Conservation (phyloP, 2,888 invertebrate genomes). For the Amphipyra tragopoginis region DNA sequence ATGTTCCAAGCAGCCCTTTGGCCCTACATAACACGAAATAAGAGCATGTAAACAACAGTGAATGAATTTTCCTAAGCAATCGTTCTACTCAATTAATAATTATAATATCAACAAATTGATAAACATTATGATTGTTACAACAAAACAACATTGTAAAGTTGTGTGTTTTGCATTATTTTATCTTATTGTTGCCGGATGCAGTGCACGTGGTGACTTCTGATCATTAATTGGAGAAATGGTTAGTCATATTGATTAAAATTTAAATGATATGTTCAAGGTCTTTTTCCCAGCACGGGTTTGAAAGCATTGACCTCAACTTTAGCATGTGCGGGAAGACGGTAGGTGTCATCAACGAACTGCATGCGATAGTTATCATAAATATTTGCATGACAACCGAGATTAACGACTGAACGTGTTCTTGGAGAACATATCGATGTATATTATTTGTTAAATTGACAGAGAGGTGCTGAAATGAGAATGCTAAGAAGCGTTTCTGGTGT, state of each 20-base stretch:
- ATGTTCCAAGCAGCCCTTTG: conserved; percentile 1
- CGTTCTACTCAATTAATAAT: conserved; percentile 35
- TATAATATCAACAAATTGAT: conserved; percentile 37
- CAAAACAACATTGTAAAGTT: conserved; percentile 40
- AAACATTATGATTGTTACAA: conserved; percentile 25
- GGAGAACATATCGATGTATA: too few species aligned
- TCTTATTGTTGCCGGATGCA: conserved; percentile 42
- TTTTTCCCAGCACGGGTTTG: conserved; percentile 14
- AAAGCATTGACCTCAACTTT: conserved; percentile 9
- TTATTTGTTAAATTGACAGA: too few species aligned
- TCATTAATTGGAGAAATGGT: conserved; percentile 37
- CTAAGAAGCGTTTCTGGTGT: too few species aligned
- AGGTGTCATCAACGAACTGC: too few species aligned
- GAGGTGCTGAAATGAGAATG: too few species aligned
- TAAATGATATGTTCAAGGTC: conserved; percentile 10
- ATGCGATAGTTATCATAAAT: too few species aligned
- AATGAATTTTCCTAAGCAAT: conserved; percentile 21
- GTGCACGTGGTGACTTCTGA: conserved; percentile 38
- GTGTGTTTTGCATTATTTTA: conserved; percentile 42
- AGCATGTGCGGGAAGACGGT: too few species aligned
- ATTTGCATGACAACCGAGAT: too few species aligned
- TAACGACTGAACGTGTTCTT: too few species aligned
- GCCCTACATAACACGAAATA: conserved; percentile 10
- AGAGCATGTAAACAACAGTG: conserved; percentile 30
- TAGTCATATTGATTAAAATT: conserved; percentile 20